Evolutionary conservation across 2,113 vertebrate species (phyloP).

Genomic region (Eurystomus gularis): DNA sequence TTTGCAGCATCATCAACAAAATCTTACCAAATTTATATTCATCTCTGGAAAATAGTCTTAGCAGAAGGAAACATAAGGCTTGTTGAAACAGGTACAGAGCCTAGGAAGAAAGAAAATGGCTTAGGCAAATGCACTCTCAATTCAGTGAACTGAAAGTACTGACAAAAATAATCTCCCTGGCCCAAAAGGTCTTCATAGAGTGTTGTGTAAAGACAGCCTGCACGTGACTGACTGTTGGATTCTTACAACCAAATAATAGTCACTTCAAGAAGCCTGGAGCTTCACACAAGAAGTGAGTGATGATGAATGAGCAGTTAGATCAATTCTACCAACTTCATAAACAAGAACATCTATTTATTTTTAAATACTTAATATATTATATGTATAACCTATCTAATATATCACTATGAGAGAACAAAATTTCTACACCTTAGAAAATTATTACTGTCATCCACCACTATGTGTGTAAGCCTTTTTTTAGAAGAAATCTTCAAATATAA

Average conservation of each 20-base stretch:
- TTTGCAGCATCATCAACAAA: not conserved
- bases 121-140: constrained; percentile 39
- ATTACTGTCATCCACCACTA: not conserved
- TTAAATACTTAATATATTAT: not conserved
- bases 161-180: not conserved
- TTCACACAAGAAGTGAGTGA: not conserved
- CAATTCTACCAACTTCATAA: not conserved
- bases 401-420: not conserved
- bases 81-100: not conserved
- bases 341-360: not conserved
- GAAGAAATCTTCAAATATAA: not conserved
- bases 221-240: not conserved
- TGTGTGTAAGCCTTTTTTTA: not conserved
- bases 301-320: not conserved
- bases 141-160: constrained; percentile 43
- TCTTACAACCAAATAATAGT: constrained; percentile 26
- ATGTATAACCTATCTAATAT: not conserved
- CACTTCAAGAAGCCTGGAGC: constrained; percentile 35
- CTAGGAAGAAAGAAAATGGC: not conserved
- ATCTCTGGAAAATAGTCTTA: not conserved
- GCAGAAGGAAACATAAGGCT: constrained; percentile 5
- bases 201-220: constrained; percentile 14
- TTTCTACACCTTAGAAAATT: not conserved
- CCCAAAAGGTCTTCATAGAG: not conserved
- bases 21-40: not conserved